These are phyloP conservation scores for Zeus faber DNA, from an alignment of 2,113 vertebrate genomes.

Conservation along the genomic window DNA sequence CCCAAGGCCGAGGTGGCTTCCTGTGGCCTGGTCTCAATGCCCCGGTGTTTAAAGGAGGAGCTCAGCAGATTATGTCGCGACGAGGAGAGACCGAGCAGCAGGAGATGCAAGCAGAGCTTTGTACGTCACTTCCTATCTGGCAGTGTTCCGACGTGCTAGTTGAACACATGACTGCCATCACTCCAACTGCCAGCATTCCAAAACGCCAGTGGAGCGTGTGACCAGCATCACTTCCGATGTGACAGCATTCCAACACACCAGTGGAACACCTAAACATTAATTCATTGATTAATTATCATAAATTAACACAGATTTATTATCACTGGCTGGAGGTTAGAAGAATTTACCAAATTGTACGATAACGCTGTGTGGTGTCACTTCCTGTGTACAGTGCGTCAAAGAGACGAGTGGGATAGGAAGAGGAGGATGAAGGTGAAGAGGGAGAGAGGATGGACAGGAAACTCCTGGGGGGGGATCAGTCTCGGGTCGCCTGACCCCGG, in stretches of 20 bases:
- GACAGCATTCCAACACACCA: not conserved
- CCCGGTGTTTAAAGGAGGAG: slow-evolving; percentile 75
- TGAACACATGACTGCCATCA: not conserved
- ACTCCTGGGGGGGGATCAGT: slow-evolving; percentile 85
- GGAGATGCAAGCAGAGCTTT: slow-evolving; percentile 72
- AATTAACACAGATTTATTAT: no score
- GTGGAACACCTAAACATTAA: not conserved
- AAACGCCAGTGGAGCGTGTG: not conserved
- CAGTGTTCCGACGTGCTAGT: not conserved
- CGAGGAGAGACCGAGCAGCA: slow-evolving; percentile 78
- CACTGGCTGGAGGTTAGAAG: not conserved
- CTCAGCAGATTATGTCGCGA: slow-evolving; percentile 65
- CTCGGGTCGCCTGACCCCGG: slow-evolving; percentile 87
- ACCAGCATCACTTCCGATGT: no score
- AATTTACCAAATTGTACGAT: not conserved
- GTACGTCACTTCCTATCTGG: slow-evolving; percentile 32
- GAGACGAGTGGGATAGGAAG: slow-evolving; percentile 84
- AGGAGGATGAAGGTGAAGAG: slow-evolving; percentile 82
- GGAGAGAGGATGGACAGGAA: slow-evolving; percentile 91
- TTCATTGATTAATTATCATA: no score
- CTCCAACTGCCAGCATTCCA: not conserved
- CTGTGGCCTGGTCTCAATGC: slow-evolving; percentile 93
- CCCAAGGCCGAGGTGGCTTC: slow-evolving; percentile 86
- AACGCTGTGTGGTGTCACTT: not conserved
- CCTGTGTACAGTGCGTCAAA: slow-evolving; percentile 61